Evolutionary conservation across 2,888 invertebrate genomes (phyloP).

Genomic region (Rotaria magnacalcarata): DNA sequence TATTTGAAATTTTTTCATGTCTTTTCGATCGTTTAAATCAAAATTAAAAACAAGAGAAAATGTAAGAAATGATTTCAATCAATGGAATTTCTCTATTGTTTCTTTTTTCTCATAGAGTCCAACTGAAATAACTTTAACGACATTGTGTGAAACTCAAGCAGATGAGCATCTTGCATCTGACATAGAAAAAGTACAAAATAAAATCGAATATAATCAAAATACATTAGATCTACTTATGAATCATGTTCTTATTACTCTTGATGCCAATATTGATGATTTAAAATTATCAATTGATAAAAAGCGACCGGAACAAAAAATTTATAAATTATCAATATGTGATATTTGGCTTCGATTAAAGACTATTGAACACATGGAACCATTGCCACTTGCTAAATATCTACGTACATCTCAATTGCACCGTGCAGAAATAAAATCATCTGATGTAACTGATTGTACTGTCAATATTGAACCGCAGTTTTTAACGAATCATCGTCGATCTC

Average conservation of each 20-base stretch:
- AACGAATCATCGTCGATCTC: background rate
- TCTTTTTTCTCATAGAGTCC: background rate
- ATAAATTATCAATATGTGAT: background rate
- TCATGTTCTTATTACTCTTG: background rate
- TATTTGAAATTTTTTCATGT: background rate
- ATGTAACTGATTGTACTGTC: background rate
- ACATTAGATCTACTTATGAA: background rate
- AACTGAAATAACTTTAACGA: background rate
- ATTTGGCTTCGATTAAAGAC: background rate
- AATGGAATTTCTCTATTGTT: background rate
- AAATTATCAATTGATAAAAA: background rate
- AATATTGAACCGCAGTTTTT: background rate
- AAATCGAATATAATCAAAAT: background rate
- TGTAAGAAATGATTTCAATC: background rate
- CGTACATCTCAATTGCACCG: background rate
- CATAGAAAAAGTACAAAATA: background rate
- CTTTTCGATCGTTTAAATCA: background rate
- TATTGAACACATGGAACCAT: background rate
- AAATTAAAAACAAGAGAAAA: background rate
- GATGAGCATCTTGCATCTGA: background rate
- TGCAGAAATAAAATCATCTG: background rate
- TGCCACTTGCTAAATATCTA: background rate
- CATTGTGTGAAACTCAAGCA: background rate
- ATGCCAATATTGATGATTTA: background rate
- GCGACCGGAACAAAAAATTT: background rate